Evolutionary conservation across 1,140 invertebrate species (phyloP), one percentile per base, ranked within the genome.

Genomic region (Drosophila bifasciata): DNA sequence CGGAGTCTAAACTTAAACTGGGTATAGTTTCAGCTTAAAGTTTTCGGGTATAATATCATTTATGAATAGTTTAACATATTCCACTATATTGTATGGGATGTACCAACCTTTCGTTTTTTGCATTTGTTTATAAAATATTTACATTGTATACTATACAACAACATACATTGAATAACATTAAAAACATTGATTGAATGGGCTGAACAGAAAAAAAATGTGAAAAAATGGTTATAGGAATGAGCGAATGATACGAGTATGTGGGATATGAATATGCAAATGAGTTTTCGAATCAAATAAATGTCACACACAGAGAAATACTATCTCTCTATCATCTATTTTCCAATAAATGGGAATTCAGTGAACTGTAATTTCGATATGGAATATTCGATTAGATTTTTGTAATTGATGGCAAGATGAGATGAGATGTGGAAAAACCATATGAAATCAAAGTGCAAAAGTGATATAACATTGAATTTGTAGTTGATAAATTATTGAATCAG

Each of bases 301-400:
- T 41, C 57, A 67, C 45, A 67, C 45, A 64, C 40, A 52, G 63
- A 48, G 49, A 58, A 56, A 48, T 52, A n/a, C n/a, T n/a, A 62
- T 52, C 28, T 40, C 43, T 28, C n/a, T 28, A 57, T 53, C 19
- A 43, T 46, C 13, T 52, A 49, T 55, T 67, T 56, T 67, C 39
- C 41, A 56, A 45, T 66, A 52, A 64, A 45, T 61, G 16, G 23
- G 25, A 48, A 39, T 51, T 64, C 79, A 68, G 60, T 85, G 77
- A 86, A 32, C 60, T 48, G 49, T 81, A 56, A 74, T 76, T 68
- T 56, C 68, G 62, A 64, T 73, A 64, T 73, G 50, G 61, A 73
- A 73, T 77, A 36, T 36, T 36, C 3, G 73, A 81, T 81, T 73
- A 69, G 79, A 78, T 74, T 77, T 77, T 84, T 23, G 28, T 41